These are phyloP conservation scores for Anorthoa munda DNA, from an alignment of 2,888 invertebrate species.

Conservation along the genomic window DNA sequence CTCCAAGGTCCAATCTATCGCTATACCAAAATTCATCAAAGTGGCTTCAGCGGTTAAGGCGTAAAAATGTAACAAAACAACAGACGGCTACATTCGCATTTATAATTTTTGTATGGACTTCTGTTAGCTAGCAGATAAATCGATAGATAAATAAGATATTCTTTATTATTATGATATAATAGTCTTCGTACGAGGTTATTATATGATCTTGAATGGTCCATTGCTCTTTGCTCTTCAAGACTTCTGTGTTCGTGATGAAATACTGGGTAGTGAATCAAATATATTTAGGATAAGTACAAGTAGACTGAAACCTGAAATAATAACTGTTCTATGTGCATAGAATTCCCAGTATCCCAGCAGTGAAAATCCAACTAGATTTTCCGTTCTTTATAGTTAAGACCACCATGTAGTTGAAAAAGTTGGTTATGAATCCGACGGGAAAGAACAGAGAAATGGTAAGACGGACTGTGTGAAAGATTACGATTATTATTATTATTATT, in stretches of 20 bases:
- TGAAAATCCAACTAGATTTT: neutral
- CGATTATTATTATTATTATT: too few species aligned
- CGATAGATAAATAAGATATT: neutral
- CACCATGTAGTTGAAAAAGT: neutral
- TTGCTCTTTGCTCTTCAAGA: neutral
- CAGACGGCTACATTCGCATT: too few species aligned
- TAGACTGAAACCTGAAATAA: neutral
- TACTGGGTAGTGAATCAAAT: neutral
- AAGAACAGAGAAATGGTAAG: too few species aligned
- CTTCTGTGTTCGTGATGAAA: neutral
- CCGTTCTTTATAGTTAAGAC: too few species aligned
- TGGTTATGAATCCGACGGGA: too few species aligned
- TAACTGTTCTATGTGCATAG: neutral
- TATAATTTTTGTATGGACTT: neutral
- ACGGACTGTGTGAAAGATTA: too few species aligned
- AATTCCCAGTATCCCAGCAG: neutral
- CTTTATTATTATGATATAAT: neutral
- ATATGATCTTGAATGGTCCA: conserved; percentile 11
- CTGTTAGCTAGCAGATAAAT: conserved; percentile 8
- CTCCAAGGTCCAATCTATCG: too few species aligned
- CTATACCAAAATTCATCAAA: too few species aligned
- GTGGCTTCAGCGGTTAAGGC: too few species aligned
- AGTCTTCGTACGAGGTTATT: neutral
- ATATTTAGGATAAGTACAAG: too few species aligned
- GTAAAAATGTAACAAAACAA: too few species aligned